phyloP scores from a whole-genome alignment of 1,140 invertebrate species.

The Drosophila bocqueti region DNA sequence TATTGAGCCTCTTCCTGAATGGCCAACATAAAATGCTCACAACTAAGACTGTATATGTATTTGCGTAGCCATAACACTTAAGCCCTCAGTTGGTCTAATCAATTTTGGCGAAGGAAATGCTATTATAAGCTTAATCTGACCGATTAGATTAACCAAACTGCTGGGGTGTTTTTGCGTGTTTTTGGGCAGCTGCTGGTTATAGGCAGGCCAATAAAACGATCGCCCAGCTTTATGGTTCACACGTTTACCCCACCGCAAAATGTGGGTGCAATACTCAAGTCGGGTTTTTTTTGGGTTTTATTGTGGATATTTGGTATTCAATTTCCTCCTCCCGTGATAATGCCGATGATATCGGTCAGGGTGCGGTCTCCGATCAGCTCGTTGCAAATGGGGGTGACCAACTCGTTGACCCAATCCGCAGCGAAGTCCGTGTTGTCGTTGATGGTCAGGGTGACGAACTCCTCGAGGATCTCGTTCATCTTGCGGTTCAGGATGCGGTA shows the following conservation, averaged over 20 bases:
- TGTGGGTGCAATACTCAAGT: conserved; percentile 12
- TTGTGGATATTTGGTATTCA: conserved; percentile 18
- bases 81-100: conserved; percentile 21
- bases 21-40: not conserved
- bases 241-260: conserved; percentile 17
- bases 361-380: conserved; percentile 69
- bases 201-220: conserved; percentile 15
- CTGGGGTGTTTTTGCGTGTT: conserved; percentile 24
- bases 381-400: conserved; percentile 62
- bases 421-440: conserved; percentile 78
- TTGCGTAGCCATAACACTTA: not conserved
- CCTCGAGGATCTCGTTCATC: conserved; percentile 75
- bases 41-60: not conserved
- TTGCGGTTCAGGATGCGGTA: conserved; percentile 73
- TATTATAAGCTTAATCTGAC: conserved; percentile 60
- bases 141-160: conserved; percentile 69
- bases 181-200: conserved; percentile 39
- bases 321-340: conserved; percentile 50
- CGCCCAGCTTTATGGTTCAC: conserved; percentile 30
- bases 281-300: conserved; percentile 19
- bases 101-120: conserved; percentile 21
- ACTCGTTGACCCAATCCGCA: conserved; percentile 46
- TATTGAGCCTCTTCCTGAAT: not conserved
- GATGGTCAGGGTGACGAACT: conserved; percentile 70
- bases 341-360: conserved; percentile 50